A percentile compares a stretch with the other conserved stretches of the same genome.
These are phyloP conservation scores for Paragorgia papillata DNA, from an alignment of 92 coral and sea anemone genomes.

Conservation along the genomic window DNA sequence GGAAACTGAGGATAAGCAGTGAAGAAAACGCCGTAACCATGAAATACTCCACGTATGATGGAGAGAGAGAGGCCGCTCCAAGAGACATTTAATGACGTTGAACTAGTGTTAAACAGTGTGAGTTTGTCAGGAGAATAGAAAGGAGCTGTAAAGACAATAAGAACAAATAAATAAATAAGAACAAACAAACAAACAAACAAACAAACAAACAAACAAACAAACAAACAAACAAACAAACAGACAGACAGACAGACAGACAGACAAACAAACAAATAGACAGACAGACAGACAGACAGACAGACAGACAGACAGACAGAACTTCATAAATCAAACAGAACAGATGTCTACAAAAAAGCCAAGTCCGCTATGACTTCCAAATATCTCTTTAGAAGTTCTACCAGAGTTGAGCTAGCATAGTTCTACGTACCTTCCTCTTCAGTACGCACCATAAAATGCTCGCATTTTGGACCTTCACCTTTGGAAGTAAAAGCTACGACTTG, in stretches of 20 bases:
- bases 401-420: too few species aligned
- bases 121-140: background rate
- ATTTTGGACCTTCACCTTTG: slow-evolving; percentile 70
- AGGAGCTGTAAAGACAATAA: slow-evolving; percentile 13
- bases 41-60: slow-evolving; percentile 20
- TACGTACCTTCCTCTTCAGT: slow-evolving; percentile 87
- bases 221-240: background rate
- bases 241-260: background rate
- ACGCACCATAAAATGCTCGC: slow-evolving; percentile 53
- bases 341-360: too few species aligned
- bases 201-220: background rate
- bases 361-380: background rate
- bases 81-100: slow-evolving; percentile 5
- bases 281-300: background rate
- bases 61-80: slow-evolving; percentile 3
- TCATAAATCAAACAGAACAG: too few species aligned
- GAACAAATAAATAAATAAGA: background rate
- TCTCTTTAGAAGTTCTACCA: background rate
- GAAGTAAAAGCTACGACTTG: slow-evolving; percentile 64
- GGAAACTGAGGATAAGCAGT: slow-evolving; percentile 33
- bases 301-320: background rate
- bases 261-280: background rate
- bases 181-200: background rate
- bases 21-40: slow-evolving; percentile 7
- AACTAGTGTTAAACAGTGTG: slow-evolving; percentile 10